Base-by-base conservation (phyloP, 2,797 vertebrate genomes). In the Melanotaenia maccullochi region DNA sequence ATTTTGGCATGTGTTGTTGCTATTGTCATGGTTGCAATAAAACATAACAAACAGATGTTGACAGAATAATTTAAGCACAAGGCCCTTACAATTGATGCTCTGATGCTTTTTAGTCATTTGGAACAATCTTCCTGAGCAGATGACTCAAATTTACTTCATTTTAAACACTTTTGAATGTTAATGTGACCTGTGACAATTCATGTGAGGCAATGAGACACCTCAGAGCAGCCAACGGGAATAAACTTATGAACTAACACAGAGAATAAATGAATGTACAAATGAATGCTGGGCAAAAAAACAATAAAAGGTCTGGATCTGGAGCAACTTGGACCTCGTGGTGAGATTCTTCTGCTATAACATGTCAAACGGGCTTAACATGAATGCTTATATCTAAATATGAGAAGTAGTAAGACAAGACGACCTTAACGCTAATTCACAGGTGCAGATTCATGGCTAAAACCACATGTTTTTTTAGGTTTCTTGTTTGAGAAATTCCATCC, bases 1-100 rank as follows among this genome's bases (percentile, higher is more conserved):
- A 76, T 79, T 72, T 78, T 68, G 58, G 60, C 68, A 65, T 51
- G 18, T 60, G 60, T 42, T 59, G 61, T 24, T 73, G 47, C 54
- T 38, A 57, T 65, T 56, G 60, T 36, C 24, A 56, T 36, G n/a
- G 67, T 54, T 82, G 58, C 52, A 54, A 58, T 57, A 58, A 73
- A 65, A 68, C 42, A 66, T 58, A 51, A 62, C 76, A 74, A 60
- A 65, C 68, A 70, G 22, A 40, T 9, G 40, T 22, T 57, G 40
- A 56, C 59, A 63, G 28, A 64, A 44, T 18, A 64, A 59, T 69
- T 35, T 64, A 44, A 59, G 13, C 55, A 44, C 56, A 64, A 64
- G 16, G 18, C 54, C 54, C 13, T 4, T 28, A 12, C 24, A 22
- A 42, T 36, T 49, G n/a, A 47, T 38, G 13, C 28, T 36, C 52